These are phyloP conservation scores for Empis livida DNA, from an alignment of 2,888 invertebrate species.

Conservation along the genomic window DNA sequence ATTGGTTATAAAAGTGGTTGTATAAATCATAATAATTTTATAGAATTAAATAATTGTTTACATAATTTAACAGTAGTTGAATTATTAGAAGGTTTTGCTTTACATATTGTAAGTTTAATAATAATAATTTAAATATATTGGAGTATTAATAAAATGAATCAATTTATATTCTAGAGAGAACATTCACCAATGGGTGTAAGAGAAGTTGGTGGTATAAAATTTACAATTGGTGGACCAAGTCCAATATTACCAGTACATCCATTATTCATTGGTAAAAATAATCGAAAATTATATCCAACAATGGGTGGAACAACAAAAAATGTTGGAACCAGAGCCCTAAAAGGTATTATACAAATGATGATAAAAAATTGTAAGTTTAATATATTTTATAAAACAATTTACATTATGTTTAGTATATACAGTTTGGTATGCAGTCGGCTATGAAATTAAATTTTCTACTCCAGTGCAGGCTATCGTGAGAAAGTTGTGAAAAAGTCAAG, in stretches of 20 bases:
- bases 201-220: constrained; percentile 28
- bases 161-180: constrained; percentile 17
- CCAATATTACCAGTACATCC: constrained; percentile 29
- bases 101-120: constrained; percentile 23
- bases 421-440: no score
- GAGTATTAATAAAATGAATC: neutral
- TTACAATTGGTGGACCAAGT: constrained; percentile 31
- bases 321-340: constrained; percentile 25
- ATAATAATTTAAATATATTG: neutral
- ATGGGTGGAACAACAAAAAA: constrained; percentile 31
- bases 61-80: constrained; percentile 24
- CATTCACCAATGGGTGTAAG: constrained; percentile 26
- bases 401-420: no score
- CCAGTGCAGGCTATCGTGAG: no score
- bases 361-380: no score
- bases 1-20: constrained; percentile 30
- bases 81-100: constrained; percentile 24
- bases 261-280: constrained; percentile 4
- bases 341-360: constrained; percentile 13
- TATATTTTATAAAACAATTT: no score
- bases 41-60: constrained; percentile 25
- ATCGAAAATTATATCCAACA: constrained; percentile 24
- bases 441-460: no score
- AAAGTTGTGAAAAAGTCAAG: no score
- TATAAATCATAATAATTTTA: constrained; percentile 19